phyloP scores from a whole-genome alignment of 2,888 invertebrate species.

The Cephus runcator region DNA sequence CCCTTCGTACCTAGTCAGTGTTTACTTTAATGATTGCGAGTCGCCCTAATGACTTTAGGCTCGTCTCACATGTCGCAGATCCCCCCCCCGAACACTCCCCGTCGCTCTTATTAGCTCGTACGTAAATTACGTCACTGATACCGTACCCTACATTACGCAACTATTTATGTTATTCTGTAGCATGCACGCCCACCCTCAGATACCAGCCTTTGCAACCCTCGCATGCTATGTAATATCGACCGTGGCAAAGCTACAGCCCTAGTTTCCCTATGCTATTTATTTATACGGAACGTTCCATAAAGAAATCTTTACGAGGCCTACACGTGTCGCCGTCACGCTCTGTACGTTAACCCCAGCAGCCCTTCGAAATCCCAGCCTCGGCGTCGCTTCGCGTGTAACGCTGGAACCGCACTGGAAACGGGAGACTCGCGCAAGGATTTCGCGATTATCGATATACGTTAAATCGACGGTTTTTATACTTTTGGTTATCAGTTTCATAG shows the following conservation, averaged over 20 bases:
- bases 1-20: not conserved
- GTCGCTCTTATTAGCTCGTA: not conserved
- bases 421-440: not conserved
- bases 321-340: not conserved
- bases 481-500: too few relatives aligned
- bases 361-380: not conserved
- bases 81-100: not conserved
- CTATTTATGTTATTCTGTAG: not conserved
- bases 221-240: not conserved
- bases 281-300: not conserved
- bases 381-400: not conserved
- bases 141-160: not conserved
- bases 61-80: not conserved
- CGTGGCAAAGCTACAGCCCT: not conserved
- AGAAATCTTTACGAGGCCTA: not conserved
- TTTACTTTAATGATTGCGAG: not conserved
- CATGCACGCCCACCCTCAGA: not conserved
- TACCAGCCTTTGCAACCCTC: not conserved
- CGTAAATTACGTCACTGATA: not conserved
- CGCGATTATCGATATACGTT: not conserved
- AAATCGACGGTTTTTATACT: too few relatives aligned
- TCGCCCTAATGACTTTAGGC: not conserved
- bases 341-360: not conserved
- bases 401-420: not conserved
- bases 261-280: slow-evolving; percentile 1